Base-by-base conservation (phyloP, 92 coral and sea anemone species). In the Epizoanthus rinbou region DNA sequence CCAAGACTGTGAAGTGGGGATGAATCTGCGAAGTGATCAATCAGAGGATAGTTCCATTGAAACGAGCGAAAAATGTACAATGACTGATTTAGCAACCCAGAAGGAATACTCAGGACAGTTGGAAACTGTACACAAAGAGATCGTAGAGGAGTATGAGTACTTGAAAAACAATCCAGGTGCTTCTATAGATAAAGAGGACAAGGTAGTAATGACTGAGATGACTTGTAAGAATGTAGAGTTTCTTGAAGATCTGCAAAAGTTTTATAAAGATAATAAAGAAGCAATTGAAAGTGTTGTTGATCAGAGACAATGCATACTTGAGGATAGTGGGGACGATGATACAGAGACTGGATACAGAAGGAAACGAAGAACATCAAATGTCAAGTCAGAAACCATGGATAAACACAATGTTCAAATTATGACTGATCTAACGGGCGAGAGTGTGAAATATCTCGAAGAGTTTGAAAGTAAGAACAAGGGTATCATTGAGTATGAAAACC, bases 91-190 rank as follows among this genome's bases (percentile, higher is more conserved):
- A 64, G 82, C 92, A 64, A 37, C 86, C 3, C 74, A 84, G 11
- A 94, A 91, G 28, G 88, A 91, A 10, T 91, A 93, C 71, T 72
- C 86, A 43, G 94, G 91, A 54, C 90, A 88, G n/a, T 83, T 93
- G 9, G 91, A 93, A 37, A 43, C 56, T 31, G 88, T 90, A 5
- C 94, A 91, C 57, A 76, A 84, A 14, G 90, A 85, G 22, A 89
- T 89, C 16, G 75, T 85, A 5, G 64, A 76, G 6, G 92, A 89
- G 45, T 89, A 89, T 66, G 83, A 85, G 65, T 85, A 82, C 16
- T 81, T 89, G 80, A 85, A 88, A 80, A 63, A 5, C 18, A 85
- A 76, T 56, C 85, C 52, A 47, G 23, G 78, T 31, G 74, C 35
- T 37, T 33, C 47, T 16, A 22, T 63, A 45, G 15, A 47, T 7